Percentiles rank a stretch among this genome's conserved stretches.
Conservation (phyloP, 2,888 invertebrate species). For the Ormia ochracea region DNA sequence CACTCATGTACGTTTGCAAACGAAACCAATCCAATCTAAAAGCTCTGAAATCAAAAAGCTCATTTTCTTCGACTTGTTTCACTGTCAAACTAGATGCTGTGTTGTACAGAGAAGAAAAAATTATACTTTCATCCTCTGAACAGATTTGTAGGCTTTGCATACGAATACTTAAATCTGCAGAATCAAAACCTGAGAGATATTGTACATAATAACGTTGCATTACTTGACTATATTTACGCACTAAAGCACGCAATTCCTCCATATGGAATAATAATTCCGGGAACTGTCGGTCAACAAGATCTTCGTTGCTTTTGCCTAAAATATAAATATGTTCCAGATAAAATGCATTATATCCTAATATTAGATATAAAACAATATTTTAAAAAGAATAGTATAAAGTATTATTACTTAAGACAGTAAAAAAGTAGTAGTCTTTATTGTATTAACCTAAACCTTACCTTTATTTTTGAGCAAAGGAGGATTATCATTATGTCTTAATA, state of each 20-base stretch:
- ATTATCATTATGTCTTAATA: constrained; percentile 96
- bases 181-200: constrained; percentile 97
- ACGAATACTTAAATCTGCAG: constrained; percentile 91
- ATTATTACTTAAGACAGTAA: not conserved
- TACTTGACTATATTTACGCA: constrained; percentile 96
- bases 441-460: too few species aligned
- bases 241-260: constrained; percentile 95
- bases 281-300: constrained; percentile 94
- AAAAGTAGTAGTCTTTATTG: too few species aligned
- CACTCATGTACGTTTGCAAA: constrained; percentile 94
- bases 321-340: too few species aligned
- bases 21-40: constrained; percentile 98
- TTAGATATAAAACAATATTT: too few species aligned
- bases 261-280: constrained; percentile 98
- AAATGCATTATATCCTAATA: too few species aligned
- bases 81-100: constrained; percentile 90
- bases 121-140: constrained; percentile 96
- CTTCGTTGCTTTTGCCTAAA: constrained; percentile 84
- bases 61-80: constrained; percentile 97
- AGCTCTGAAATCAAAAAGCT: constrained; percentile 95
- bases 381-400: not conserved
- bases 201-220: constrained; percentile 98
- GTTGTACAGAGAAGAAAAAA: constrained; percentile 93
- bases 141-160: constrained; percentile 89
- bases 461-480: constrained; percentile 93